Percentiles rank a stretch among this genome's conserved stretches.
Conservation (phyloP, 2,113 vertebrate species). For the Microtus ochrogaster region DNA sequence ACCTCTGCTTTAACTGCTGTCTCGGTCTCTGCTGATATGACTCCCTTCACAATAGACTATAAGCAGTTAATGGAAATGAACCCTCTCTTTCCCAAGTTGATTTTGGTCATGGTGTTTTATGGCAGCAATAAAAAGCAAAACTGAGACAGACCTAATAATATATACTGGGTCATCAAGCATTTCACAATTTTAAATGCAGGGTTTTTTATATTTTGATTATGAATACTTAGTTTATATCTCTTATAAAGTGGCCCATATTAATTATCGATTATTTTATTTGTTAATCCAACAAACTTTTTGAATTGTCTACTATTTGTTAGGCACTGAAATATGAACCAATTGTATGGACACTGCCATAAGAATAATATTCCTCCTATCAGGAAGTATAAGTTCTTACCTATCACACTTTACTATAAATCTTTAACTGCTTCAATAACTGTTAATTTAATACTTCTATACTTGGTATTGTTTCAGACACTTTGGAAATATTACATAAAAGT, state of each 20-base stretch:
- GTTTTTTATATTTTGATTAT: not conserved
- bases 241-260: not conserved
- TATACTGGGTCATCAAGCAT: not conserved
- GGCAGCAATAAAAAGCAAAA: not conserved
- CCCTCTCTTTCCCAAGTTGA: not conserved
- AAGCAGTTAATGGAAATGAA: not conserved
- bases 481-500: not conserved
- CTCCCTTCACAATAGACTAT: not conserved
- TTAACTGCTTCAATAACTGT: not conserved
- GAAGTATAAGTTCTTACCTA: not conserved
- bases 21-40: not conserved
- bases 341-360: not conserved
- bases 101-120: not conserved
- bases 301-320: not conserved
- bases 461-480: not conserved
- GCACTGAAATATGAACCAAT: not conserved
- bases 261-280: not conserved
- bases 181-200: not conserved
- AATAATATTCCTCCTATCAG: not conserved
- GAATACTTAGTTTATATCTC: not conserved
- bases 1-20: not conserved
- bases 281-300: not conserved
- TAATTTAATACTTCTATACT: not conserved
- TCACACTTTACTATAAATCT: not conserved
- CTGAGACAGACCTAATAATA: not conserved